phyloP scores from a whole-genome alignment of 1,140 invertebrate genomes.

The Chelonus insularis region DNA sequence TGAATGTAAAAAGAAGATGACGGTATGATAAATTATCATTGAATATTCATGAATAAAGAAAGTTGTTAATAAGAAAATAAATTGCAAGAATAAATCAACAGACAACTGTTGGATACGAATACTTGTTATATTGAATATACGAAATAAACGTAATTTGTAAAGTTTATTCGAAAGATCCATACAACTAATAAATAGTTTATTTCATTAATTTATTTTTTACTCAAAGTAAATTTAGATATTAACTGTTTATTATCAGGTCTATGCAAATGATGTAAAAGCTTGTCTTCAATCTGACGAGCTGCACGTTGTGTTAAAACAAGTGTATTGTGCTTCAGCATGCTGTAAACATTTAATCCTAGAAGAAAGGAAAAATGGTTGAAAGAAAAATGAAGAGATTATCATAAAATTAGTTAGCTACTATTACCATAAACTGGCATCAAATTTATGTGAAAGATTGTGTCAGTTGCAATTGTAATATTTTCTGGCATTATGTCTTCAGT shows the following conservation, averaged over 20 bases:
- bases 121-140: too few species aligned
- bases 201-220: conserved; percentile 33
- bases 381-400: too few species aligned
- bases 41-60: not conserved
- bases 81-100: too few species aligned
- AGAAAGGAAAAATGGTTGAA: too few species aligned
- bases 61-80: not conserved
- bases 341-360: conserved; percentile 77
- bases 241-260: conserved; percentile 59
- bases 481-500: conserved; percentile 81
- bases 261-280: conserved; percentile 78
- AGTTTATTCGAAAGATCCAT: too few species aligned
- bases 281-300: conserved; percentile 83
- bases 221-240: conserved; percentile 31
- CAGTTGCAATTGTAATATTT: conserved; percentile 82
- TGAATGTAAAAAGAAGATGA: conserved; percentile 36
- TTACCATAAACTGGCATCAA: conserved; percentile 94
- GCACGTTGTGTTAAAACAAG: conserved; percentile 86
- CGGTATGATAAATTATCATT: not conserved
- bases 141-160: too few species aligned
- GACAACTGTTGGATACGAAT: too few species aligned
- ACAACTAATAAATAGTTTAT: too few species aligned
- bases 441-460: conserved; percentile 79
- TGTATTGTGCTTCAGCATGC: conserved; percentile 95
- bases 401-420: too few species aligned